phyloP scores from a whole-genome alignment of 2,797 vertebrate species.

The Podarcis lilfordi region DNA sequence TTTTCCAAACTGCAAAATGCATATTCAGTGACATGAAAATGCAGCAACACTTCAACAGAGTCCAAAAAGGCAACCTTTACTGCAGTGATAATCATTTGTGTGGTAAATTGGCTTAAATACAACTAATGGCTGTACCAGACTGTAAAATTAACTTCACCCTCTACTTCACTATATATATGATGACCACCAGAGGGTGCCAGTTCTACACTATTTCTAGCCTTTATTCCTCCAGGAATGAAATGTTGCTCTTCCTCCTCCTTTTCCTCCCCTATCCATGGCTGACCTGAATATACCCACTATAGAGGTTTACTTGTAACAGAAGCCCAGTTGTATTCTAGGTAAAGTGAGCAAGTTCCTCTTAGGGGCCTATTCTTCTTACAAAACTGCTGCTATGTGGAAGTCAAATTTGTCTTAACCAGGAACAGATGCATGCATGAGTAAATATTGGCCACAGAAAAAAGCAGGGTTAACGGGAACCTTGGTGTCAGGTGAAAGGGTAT shows the following conservation, averaged over 20 bases:
- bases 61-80: slow-evolving; percentile 4
- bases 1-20: neutral
- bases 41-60: neutral
- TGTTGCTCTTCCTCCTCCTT: neutral
- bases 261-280: neutral
- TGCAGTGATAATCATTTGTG: neutral
- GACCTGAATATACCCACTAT: neutral
- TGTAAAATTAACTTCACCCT: neutral
- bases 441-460: neutral
- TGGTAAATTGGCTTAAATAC: neutral
- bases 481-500: neutral
- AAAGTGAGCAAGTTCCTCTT: neutral
- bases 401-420: neutral
- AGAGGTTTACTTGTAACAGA: neutral
- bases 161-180: neutral
- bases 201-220: neutral
- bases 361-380: neutral
- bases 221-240: neutral
- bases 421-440: neutral
- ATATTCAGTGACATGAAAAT: neutral
- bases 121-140: slow-evolving; percentile 15
- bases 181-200: slow-evolving; percentile 1
- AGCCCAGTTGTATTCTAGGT: neutral
- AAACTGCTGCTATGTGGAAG: neutral
- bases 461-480: neutral